Base-by-base conservation (phyloP, 2,113 vertebrate species). In the Casuarius casuarius region DNA sequence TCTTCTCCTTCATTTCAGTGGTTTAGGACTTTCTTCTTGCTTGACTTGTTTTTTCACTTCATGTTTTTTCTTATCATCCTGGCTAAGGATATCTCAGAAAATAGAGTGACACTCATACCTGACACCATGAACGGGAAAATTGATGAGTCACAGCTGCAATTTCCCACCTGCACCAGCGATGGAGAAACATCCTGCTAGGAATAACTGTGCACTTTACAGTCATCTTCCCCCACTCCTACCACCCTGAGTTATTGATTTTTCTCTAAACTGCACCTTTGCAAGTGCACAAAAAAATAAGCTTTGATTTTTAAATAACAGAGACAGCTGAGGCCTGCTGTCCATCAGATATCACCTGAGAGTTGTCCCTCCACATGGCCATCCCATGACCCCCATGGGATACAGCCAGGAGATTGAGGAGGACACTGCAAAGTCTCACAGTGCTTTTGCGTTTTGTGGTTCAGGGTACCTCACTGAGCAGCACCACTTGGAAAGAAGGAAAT, bases 91-190 rank as follows among this genome's bases (percentile, higher is more conserved):
- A 78, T 89, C 70, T 92, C 85, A 0, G 5, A 90, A 94, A 87
- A 68, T 22, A 84, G 82, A 91, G 40, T 88, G 93, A 87, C 89
- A 89, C 23, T 91, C 49, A 83, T 91, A 88, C 46, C 54, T 95
- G 82, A 86, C 90, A 94, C 90, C 74, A 73, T 21, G 63, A 92
- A 89, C 81, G 94, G 54, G 77, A 91, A 96, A 97, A 91, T 2
- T 83, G 95, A 85, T 95, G 94, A 97, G 87, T 96, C 92, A 95
- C 74, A 94, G 8, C 54, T 91, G 35, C 9, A 51, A 42, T 85
- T 89, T 82, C 92, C 62, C 74, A 77, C 46, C 48, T 87, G 66
- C 87, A 91, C 68, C 81, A 67, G 35, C 0, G 2, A 17, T 25
- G 17, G 61, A 68, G 67, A 85, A 92, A 89, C 83, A 91, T 21